These are phyloP conservation scores for Eulacestoma nigropectus DNA, from an alignment of 2,113 vertebrate genomes.

Conservation along the genomic window DNA sequence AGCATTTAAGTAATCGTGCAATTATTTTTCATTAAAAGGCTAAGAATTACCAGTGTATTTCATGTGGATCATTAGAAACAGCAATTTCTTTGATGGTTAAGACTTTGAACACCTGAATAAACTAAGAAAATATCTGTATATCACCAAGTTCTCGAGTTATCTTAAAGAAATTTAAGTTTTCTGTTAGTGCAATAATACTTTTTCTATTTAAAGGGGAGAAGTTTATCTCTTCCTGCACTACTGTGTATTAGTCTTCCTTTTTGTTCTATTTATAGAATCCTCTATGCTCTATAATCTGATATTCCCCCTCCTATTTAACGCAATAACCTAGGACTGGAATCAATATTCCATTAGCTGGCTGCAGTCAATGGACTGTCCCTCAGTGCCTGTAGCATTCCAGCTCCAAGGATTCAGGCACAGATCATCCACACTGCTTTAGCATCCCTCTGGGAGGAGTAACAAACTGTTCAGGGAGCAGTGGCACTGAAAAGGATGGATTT, in stretches of 20 bases:
- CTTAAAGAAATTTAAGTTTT: background rate
- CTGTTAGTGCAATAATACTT: background rate
- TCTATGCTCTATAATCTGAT: background rate
- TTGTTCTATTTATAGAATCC: background rate
- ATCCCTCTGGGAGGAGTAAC: background rate
- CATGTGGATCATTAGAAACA: rapidly evolving
- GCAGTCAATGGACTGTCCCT: background rate
- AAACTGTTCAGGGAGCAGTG: background rate
- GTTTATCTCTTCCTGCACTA: background rate
- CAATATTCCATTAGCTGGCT: slow-evolving; percentile 28
- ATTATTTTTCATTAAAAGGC: background rate
- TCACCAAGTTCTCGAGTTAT: rapidly evolving
- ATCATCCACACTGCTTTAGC: background rate
- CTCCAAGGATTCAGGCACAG: background rate
- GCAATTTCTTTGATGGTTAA: background rate
- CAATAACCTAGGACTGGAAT: slow-evolving; percentile 4
- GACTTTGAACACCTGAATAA: background rate
- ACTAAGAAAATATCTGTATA: background rate
- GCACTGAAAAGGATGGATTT: background rate
- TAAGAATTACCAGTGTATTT: background rate
- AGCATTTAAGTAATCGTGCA: background rate
- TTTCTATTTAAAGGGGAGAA: background rate
- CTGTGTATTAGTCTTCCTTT: background rate
- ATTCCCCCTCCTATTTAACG: background rate
- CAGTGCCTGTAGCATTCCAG: background rate